Percentiles rank a stretch among this genome's conserved stretches.
These are phyloP conservation scores for Hippoglossus stenolepis DNA, from an alignment of 2,113 vertebrate species.

Conservation along the genomic window DNA sequence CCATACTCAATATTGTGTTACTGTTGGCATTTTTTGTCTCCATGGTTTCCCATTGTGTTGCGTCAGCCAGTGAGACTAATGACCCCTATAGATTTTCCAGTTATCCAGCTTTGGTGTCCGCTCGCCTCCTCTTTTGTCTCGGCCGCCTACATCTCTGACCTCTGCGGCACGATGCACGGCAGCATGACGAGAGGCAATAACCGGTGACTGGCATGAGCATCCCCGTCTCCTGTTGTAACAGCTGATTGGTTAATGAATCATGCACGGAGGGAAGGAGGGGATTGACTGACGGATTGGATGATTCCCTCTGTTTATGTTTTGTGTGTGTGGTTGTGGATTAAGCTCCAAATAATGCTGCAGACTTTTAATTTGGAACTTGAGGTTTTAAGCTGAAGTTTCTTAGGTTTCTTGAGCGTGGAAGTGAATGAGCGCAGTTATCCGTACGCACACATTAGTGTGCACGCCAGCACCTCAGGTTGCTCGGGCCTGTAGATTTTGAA, in stretches of 20 bases:
- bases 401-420: too few relatives aligned
- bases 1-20: slow-evolving; percentile 59
- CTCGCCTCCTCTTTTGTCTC: slow-evolving; percentile 54
- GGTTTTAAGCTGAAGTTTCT: background rate
- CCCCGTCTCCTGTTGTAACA: slow-evolving; percentile 20
- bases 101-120: slow-evolving; percentile 58
- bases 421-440: slow-evolving; percentile 9
- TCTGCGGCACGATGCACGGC: slow-evolving; percentile 23
- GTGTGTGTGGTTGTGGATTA: background rate
- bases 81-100: slow-evolving; percentile 73
- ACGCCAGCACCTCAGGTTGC: slow-evolving; percentile 49
- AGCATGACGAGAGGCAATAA: slow-evolving; percentile 38
- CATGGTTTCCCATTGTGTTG: slow-evolving; percentile 67
- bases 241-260: slow-evolving; percentile 48
- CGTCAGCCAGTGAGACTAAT: slow-evolving; percentile 58
- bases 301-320: background rate
- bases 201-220: slow-evolving; percentile 26
- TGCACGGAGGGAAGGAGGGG: slow-evolving; percentile 15
- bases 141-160: slow-evolving; percentile 33
- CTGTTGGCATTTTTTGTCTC: slow-evolving; percentile 39
- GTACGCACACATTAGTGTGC: slow-evolving; percentile 1
- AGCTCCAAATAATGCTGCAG: background rate
- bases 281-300: background rate
- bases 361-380: background rate
- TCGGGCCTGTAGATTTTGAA: slow-evolving; percentile 21